phyloP scores from a whole-genome alignment of 2,888 invertebrate genomes.

The Pogonocherus hispidulus region DNA sequence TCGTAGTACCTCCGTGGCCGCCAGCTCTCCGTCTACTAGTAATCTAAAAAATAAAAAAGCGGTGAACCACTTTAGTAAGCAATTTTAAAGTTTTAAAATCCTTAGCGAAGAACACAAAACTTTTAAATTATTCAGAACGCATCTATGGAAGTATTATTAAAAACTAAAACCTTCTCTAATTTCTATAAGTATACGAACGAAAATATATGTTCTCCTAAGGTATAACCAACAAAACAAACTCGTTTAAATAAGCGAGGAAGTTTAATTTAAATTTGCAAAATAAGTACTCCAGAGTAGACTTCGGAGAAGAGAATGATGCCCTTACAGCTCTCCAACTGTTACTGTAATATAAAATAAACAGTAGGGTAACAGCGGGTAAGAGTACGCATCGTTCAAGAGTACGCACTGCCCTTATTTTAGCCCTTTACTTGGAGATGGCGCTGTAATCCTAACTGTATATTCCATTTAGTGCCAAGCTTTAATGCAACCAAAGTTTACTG shows the following conservation, averaged over 20 bases:
- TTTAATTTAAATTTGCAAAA: neutral
- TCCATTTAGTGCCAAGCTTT: no score
- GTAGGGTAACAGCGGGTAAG: no score
- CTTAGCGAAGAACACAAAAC: neutral
- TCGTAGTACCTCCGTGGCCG: no score
- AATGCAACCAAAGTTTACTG: no score
- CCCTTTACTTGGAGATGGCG: no score
- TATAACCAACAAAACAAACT: neutral
- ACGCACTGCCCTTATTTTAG: no score
- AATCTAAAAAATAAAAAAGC: no score
- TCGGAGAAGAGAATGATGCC: neutral
- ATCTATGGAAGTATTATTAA: neutral
- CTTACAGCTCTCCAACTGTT: neutral
- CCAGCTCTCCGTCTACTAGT: no score
- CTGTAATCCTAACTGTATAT: no score
- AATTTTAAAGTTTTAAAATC: neutral
- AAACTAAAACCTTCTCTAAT: neutral
- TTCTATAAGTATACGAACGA: neutral
- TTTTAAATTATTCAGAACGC: constrained; percentile 11
- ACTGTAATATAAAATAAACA: neutral
- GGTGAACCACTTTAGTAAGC: no score
- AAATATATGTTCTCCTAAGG: neutral
- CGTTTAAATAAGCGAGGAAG: constrained; percentile 7
- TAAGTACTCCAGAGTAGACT: no score
- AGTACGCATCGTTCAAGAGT: no score